Base-by-base conservation (phyloP, 2,888 invertebrate genomes). In the Andrena marginata region DNA sequence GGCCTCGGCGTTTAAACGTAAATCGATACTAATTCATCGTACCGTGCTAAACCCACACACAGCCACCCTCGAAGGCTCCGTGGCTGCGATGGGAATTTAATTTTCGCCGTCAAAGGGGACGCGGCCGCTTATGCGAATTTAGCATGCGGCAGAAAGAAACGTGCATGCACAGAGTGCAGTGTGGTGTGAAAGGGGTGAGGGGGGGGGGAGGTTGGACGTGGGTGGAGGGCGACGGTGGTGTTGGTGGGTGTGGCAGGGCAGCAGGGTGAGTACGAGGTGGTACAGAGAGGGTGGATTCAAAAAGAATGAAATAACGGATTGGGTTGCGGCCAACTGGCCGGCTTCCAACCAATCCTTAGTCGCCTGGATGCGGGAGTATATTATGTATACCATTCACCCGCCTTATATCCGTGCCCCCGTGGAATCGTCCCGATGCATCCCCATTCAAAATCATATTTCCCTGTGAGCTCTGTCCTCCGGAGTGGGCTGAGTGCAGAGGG, bases 231-330 rank as follows among this genome's bases (percentile, higher is more conserved):
- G 78, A 77, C 54, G 62, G 81, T 60, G 59, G 65, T 62, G 77
- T 76, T 42, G 75, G 76, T 82, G 86, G 85, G 80, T 80, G 89
- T 84, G 82, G 85, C 78, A 84, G 82, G 81, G 87, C 69, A 80
- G 87, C 64, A 80, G 87, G 85, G 87, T 72, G 85, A 88, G 88
- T 83, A 87, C 85, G 84, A 85, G 89, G 83, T 85, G 89, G 81
- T 77, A 85, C 80, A 81, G 83, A 80, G 80, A 82, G 85, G 85
- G 87, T 87, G 90, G 91, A 92, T 92, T 92, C 91, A 91, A 92
- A 94, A 93, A 93, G 93, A 93, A 94, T 93, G 93, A 93, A 94
- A 93, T 94, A 93, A 93, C 93, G 93, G 91, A 93, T 93, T 93
- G 94, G 93, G 91, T 91, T 90, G 92, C 86, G 90, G 93, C 94